phyloP scores from a whole-genome alignment of 1,140 invertebrate genomes.

The Tribolium castaneum region DNA sequence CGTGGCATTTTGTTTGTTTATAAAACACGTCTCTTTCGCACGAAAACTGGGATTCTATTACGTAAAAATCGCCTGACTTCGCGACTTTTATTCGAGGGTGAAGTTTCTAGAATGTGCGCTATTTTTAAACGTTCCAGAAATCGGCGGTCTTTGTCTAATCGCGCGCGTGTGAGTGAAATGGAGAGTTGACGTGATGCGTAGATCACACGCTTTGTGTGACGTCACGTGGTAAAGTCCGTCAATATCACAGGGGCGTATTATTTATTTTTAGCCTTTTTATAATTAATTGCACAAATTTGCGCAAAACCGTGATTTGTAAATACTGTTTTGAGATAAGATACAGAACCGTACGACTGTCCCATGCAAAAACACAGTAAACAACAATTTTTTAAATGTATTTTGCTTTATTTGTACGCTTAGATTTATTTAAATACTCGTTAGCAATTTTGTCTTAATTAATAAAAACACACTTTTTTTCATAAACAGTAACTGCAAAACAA shows the following conservation, averaged over 20 bases:
- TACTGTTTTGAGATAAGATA: too few species aligned
- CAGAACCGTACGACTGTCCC: too few species aligned
- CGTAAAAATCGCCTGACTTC: conserved; percentile 28
- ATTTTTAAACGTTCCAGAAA: conserved; percentile 5
- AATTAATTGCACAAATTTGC: background rate
- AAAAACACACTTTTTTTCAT: too few species aligned
- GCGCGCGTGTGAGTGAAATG: background rate
- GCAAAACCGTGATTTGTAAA: too few species aligned
- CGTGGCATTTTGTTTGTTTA: conserved; percentile 72
- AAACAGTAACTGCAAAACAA: too few species aligned
- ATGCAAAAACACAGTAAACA: too few species aligned
- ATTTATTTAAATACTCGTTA: too few species aligned
- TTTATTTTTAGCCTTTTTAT: background rate
- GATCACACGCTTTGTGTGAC: background rate
- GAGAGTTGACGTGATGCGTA: background rate
- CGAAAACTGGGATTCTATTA: background rate
- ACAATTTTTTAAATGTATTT: too few species aligned
- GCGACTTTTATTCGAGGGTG: background rate
- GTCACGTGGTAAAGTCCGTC: conserved; percentile 7
- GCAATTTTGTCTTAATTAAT: too few species aligned
- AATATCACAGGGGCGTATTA: background rate
- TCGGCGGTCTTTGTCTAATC: background rate
- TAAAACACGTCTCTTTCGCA: background rate
- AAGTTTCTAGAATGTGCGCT: conserved; percentile 27
- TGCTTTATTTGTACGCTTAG: too few species aligned